phyloP scores from a whole-genome alignment of 2,797 vertebrate species.

The Leucoraja ocellata region DNA sequence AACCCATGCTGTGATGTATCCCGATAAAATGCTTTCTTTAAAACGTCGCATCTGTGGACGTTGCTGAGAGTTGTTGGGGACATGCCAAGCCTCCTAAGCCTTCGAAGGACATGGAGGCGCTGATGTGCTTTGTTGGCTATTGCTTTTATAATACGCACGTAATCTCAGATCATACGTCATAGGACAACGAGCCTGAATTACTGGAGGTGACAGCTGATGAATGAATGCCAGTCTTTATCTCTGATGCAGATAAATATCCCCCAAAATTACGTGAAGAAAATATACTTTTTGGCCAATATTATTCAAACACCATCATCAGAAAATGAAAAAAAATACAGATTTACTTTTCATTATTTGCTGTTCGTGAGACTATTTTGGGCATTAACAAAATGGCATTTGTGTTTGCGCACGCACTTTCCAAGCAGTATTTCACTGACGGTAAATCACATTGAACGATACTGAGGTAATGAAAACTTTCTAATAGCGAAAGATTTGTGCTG shows the following conservation, averaged over 20 bases:
- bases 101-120: too few relatives aligned
- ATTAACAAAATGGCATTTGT: not conserved
- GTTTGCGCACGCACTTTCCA: not conserved
- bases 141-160: not conserved
- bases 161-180: not conserved
- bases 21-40: too few relatives aligned
- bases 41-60: too few relatives aligned
- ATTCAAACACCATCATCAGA: not conserved
- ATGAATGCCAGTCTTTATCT: not conserved
- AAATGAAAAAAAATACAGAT: not conserved
- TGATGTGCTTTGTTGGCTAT: too few relatives aligned
- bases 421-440: not conserved
- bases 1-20: too few relatives aligned
- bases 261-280: not conserved
- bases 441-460: not conserved
- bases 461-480: not conserved
- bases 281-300: not conserved
- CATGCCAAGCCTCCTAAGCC: too few relatives aligned
- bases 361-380: not conserved
- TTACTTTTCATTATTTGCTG: not conserved
- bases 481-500: not conserved
- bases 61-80: too few relatives aligned
- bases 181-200: not conserved
- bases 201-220: not conserved
- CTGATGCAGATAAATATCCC: not conserved